Base-by-base conservation (phyloP, 92 coral and sea anemone genomes). In the Siderastrea siderea region DNA sequence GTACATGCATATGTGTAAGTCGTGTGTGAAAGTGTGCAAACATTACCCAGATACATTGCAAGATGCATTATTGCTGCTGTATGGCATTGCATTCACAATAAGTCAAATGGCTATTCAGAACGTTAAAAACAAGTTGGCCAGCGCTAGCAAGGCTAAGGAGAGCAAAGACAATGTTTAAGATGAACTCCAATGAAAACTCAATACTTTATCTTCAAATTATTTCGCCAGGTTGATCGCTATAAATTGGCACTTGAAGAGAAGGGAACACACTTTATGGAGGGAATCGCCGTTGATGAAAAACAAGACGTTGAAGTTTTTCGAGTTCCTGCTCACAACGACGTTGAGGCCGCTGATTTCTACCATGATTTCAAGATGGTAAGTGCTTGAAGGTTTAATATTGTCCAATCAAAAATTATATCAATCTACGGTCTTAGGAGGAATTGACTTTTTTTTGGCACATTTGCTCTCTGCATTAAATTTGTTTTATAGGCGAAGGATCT, bases 301-400 rank as follows among this genome's bases (percentile, higher is more conserved):
- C 10, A 66, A 66, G 47, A 66, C 43, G 71, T 66, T 8, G 71
- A 66, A 66, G 71, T 66, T 66, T 66, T 66, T 9, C 71, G 71
- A 66, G 71, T 66, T 66, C 71, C 71, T 43, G 43, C 2, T 19
- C 71, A 66, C 71, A 66, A 66, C 43, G 47, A 66, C 71, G 71
- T 66, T 8, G 71, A 66, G 71, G 71, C 46, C 43, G 47, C 71
- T 66, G 71, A 66, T 66, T 66, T 66, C n/a, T 66, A 66, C 71
- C 71, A n/a, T 26, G 71, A 66, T 43, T 66, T 66, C n/a, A 66
- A 66, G 71, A 66, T 66, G 71, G 71, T 66, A 66, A 66, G 47
- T 43, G 43, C n/a, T 66, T 19, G 19, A 43, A 17, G 10, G 71
- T 66, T 26, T 0, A 26, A 66, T 19, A 16, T 66, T 66, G 43